phyloP scores from a whole-genome alignment of 2,797 vertebrate species.

The Pseudochirops cupreus region DNA sequence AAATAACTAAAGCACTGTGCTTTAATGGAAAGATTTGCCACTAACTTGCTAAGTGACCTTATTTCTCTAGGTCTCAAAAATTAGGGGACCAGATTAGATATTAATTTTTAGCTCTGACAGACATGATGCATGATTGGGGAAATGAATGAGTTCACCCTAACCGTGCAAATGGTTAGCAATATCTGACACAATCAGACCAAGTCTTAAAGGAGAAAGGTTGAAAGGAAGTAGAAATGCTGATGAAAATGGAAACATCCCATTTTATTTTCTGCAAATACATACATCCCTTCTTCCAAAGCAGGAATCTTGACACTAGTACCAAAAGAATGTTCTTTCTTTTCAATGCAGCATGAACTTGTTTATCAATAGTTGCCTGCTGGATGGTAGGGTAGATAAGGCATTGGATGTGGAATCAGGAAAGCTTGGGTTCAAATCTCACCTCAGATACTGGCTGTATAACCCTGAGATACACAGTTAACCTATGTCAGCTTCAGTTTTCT shows the following conservation, averaged over 20 bases:
- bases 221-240: not conserved
- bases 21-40: not conserved
- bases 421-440: not conserved
- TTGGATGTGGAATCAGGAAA: not conserved
- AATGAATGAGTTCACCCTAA: not conserved
- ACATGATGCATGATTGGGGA: not conserved
- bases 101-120: not conserved
- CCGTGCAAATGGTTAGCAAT: not conserved
- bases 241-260: not conserved
- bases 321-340: not conserved
- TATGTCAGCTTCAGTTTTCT: not conserved
- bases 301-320: not conserved
- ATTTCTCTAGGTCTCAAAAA: not conserved
- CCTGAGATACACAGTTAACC: not conserved
- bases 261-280: not conserved
- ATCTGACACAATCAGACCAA: not conserved
- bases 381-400: not conserved
- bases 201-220: not conserved
- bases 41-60: not conserved
- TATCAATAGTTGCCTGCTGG: not conserved
- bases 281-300: not conserved
- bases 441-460: not conserved
- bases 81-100: not conserved
- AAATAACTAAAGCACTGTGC: not conserved
- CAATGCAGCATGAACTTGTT: not conserved